Conservation (phyloP, 2,797 vertebrate genomes). For the Thripadectes ignobilis region DNA sequence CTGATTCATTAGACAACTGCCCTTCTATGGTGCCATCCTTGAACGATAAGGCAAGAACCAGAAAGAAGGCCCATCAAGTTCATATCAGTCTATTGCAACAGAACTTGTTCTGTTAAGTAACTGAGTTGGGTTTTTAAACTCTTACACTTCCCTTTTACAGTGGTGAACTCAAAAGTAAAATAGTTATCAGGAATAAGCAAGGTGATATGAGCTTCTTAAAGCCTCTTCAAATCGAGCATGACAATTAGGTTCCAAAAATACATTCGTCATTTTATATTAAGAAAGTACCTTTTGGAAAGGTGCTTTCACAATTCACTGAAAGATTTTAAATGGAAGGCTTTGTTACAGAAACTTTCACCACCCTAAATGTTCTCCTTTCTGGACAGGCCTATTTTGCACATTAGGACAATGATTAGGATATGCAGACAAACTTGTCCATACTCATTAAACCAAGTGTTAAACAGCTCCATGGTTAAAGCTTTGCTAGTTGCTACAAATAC, state of each 20-base stretch:
- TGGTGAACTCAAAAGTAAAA: not conserved
- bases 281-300: not conserved
- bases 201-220: not conserved
- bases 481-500: not conserved
- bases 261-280: not conserved
- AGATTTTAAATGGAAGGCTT: not conserved
- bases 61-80: not conserved
- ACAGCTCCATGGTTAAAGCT: not conserved
- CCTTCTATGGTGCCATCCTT: not conserved
- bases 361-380: not conserved
- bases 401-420: not conserved
- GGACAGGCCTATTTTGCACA: not conserved
- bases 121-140: not conserved
- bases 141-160: not conserved
- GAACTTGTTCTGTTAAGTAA: not conserved
- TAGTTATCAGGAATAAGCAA: not conserved
- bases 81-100: not conserved
- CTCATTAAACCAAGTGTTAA: not conserved
- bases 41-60: not conserved
- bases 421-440: not conserved
- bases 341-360: not conserved
- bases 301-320: not conserved
- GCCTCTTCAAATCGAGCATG: not conserved
- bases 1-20: not conserved
- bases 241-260: not conserved